phyloP scores from a whole-genome alignment of 2,113 vertebrate species.

The Meles meles region DNA sequence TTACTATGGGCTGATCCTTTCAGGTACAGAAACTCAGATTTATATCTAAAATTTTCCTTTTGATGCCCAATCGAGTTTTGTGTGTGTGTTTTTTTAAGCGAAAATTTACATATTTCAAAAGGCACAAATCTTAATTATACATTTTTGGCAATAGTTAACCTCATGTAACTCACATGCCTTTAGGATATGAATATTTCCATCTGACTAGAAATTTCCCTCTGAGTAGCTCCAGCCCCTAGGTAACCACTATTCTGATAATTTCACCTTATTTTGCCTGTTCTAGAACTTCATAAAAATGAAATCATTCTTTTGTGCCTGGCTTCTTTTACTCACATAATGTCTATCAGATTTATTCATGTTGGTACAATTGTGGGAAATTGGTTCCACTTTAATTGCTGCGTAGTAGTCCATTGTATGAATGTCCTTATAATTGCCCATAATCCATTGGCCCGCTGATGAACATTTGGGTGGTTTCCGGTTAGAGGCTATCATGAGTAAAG shows the following conservation, averaged over 20 bases:
- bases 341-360: neutral
- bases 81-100: neutral
- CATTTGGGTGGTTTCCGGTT: neutral
- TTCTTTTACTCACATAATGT: neutral
- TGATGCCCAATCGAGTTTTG: neutral
- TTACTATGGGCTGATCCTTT: neutral
- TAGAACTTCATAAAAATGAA: neutral
- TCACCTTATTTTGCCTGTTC: neutral
- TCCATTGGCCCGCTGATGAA: neutral
- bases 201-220: neutral
- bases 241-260: neutral
- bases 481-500: neutral
- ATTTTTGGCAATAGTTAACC: neutral
- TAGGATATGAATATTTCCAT: neutral
- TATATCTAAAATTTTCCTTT: neutral
- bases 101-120: neutral
- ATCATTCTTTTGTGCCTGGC: neutral
- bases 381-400: neutral
- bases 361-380: neutral
- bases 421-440: neutral
- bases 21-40: neutral
- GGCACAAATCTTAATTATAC: neutral
- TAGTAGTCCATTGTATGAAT: neutral
- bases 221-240: neutral
- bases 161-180: neutral